phyloP scores from a whole-genome alignment of 2,888 invertebrate species.

The Alitta virens region DNA sequence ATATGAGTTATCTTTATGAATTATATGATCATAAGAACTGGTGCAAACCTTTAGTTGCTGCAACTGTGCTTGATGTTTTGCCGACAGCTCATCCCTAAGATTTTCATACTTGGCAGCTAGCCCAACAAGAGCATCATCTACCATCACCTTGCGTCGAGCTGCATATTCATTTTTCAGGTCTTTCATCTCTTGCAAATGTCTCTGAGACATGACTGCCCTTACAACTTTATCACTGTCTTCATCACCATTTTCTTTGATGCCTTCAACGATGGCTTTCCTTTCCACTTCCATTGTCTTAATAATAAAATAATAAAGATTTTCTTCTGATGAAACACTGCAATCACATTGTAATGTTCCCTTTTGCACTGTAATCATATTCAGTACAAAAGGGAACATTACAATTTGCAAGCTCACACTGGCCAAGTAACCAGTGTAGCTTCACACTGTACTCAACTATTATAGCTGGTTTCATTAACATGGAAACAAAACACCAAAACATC shows the following conservation, averaged over 20 bases:
- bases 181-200: slow-evolving; percentile 47
- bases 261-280: slow-evolving; percentile 44
- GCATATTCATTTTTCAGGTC: slow-evolving; percentile 46
- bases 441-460: too few species aligned
- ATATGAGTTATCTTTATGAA: too few species aligned
- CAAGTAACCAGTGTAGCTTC: too few species aligned
- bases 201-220: slow-evolving; percentile 45
- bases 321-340: too few species aligned
- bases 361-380: too few species aligned
- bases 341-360: too few species aligned
- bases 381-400: too few species aligned
- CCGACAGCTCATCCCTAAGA: slow-evolving; percentile 36
- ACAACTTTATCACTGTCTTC: slow-evolving; percentile 52
- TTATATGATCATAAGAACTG: neutral
- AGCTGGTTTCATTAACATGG: too few species aligned
- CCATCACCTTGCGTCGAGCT: slow-evolving; percentile 45
- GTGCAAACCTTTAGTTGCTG: slow-evolving; percentile 39
- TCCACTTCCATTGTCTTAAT: slow-evolving; percentile 45
- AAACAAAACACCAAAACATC: too few species aligned
- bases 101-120: slow-evolving; percentile 46
- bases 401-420: too few species aligned
- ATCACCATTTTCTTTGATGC: slow-evolving; percentile 49
- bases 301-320: neutral
- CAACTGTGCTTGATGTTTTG: slow-evolving; percentile 42
- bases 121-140: slow-evolving; percentile 46